Base-by-base conservation (phyloP, 2,113 vertebrate species). In the Orthonyx spaldingii region DNA sequence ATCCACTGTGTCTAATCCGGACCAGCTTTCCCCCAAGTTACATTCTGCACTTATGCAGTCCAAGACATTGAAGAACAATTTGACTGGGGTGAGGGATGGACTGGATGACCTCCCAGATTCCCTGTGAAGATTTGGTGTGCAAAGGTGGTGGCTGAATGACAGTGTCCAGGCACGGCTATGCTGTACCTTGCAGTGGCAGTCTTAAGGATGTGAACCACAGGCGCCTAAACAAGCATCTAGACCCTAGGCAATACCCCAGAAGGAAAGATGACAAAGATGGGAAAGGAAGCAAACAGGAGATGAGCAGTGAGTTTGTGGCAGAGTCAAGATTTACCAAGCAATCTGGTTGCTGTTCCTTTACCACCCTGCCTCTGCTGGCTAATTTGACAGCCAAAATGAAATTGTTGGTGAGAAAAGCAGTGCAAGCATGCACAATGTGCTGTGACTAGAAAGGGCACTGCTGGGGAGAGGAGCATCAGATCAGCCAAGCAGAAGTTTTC, bases 401-500 rank as follows among this genome's bases (percentile, higher is more conserved):
- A 87, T 11, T 49, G 69, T 13, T 0, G 0, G 53, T 72, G 81
- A 85, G 57, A 69, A 95, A 91, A 80, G 57, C 70, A 44, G 15
- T 13, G 50, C 39, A 16, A 85, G 75, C 35, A 30, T n/a, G 23
- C 56, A 75, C n/a, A 27, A 17, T 50, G 55, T 46, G 50, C 84
- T 79, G n/a, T 80, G 75, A 88, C 89, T 79, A 91, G 78, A 82
- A 84, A 74, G 39, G 71, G 55, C 50, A 63, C 24, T 86, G 78
- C 41, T 91, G 63, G 11, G 30, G 39, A 95, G 44, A 93, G 11
- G 35, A 85, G 64, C 55, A 80, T 53, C 75, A 90, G 70, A 79
- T 61, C 82, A 96, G 61, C 30, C 70, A 82, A 91, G 86, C 83
- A 81, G 81, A 94, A 90, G 50, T 93, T 84, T 83, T 42, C 47